Evolutionary conservation across 2,888 invertebrate species (phyloP).

Genomic region (Trichogramma evanescens): DNA sequence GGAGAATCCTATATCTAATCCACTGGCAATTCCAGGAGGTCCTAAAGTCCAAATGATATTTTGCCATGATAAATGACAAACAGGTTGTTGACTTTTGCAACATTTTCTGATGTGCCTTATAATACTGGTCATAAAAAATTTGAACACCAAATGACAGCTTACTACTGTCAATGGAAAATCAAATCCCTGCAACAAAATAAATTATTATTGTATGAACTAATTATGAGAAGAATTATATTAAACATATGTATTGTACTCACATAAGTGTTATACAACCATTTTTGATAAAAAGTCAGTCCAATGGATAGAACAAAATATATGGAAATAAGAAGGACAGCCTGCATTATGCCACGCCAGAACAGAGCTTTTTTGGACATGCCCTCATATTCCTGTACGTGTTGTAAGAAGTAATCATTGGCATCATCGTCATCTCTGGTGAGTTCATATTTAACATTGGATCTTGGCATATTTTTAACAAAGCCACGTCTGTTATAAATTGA

Average conservation of each 20-base stretch:
- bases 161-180: conserved; percentile 86
- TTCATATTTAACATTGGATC: conserved; percentile 42
- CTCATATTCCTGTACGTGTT: conserved; percentile 36
- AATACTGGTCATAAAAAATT: conserved; percentile 72
- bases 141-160: conserved; percentile 80
- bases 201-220: not conserved
- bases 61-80: conserved; percentile 64
- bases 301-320: conserved; percentile 89
- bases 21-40: conserved; percentile 85
- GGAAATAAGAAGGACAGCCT: conserved; percentile 56
- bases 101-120: conserved; percentile 57
- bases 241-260: conserved; percentile 27
- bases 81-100: conserved; percentile 57
- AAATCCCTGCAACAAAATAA: conserved; percentile 58
- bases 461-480: conserved; percentile 35
- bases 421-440: conserved; percentile 40
- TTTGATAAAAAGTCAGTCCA: conserved; percentile 93
- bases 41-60: conserved; percentile 73
- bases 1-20: conserved; percentile 94
- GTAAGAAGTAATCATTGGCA: conserved; percentile 36
- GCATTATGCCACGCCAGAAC: conserved; percentile 34
- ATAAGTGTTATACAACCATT: conserved; percentile 78
- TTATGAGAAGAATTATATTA: conserved; percentile 19
- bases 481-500: conserved; percentile 2
- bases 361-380: conserved; percentile 31